Evolutionary conservation across 2,888 invertebrate species (phyloP).

Genomic region (Melanotus villosus): DNA sequence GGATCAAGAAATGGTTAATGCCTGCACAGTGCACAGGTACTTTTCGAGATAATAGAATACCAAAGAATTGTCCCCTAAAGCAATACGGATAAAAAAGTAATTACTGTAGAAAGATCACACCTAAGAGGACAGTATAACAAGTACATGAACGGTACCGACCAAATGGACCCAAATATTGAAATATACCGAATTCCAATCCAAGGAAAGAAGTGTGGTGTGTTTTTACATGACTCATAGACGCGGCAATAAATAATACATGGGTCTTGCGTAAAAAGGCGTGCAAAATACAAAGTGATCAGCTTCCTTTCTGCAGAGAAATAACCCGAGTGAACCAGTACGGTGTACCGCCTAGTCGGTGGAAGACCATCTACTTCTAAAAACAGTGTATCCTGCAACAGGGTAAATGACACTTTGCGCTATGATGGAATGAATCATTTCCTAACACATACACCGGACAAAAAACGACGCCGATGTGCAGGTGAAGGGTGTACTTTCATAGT

Average conservation of each 20-base stretch:
- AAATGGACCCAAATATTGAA: constrained; percentile 50
- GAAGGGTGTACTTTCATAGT: constrained; percentile 43
- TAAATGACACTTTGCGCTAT: constrained; percentile 47
- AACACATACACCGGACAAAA: constrained; percentile 31
- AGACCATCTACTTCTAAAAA: constrained; percentile 36
- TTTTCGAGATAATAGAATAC: constrained; percentile 49
- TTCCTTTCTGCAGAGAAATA: constrained; percentile 38
- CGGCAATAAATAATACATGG: constrained; percentile 43
- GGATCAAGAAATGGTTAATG: no score
- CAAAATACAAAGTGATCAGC: constrained; percentile 14
- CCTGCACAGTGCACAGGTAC: constrained; percentile 49
- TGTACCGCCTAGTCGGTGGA: constrained; percentile 33
- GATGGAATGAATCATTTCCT: constrained; percentile 48
- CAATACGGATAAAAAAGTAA: constrained; percentile 35
- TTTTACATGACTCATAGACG: constrained; percentile 47
- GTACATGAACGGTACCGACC: constrained; percentile 52
- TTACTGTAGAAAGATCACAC: constrained; percentile 48
- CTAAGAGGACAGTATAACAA: constrained; percentile 51
- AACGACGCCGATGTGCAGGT: constrained; percentile 49
- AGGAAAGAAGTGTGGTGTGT: constrained; percentile 51
- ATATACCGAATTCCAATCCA: constrained; percentile 48
- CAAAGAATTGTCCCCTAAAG: constrained; percentile 41
- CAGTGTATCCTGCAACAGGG: constrained; percentile 41
- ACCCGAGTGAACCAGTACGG: constrained; percentile 24
- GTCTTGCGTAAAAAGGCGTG: constrained; percentile 27